Percentiles rank a stretch among this genome's conserved stretches.
These are phyloP conservation scores for Macrotis lagotis DNA, from an alignment of 2,113 vertebrate genomes.

Conservation along the genomic window DNA sequence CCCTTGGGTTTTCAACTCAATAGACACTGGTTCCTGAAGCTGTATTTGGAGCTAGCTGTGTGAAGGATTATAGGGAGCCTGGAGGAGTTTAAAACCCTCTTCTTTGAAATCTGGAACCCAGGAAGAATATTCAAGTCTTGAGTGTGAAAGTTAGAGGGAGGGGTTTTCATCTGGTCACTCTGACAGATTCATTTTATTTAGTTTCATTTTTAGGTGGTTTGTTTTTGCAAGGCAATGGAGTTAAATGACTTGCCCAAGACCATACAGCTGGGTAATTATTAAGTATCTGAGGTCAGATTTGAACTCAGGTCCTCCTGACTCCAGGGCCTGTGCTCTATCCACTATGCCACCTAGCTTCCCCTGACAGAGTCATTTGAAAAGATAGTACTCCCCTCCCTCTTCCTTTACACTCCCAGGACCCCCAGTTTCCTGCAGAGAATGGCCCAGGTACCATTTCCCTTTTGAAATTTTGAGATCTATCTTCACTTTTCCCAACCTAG, in stretches of 20 bases:
- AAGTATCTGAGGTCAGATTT: no score
- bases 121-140: not conserved
- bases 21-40: not conserved
- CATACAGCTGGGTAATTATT: no score
- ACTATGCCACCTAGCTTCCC: no score
- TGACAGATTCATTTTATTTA: no score
- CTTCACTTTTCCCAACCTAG: not conserved
- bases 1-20: not conserved
- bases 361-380: no score
- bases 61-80: not conserved
- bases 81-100: not conserved
- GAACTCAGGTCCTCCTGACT: no score
- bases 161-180: no score
- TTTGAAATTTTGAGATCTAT: not conserved
- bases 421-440: not conserved
- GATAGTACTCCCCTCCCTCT: not conserved
- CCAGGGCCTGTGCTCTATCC: no score
- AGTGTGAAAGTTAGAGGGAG: not conserved
- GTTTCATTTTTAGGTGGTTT: no score
- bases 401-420: not conserved
- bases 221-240: no score
- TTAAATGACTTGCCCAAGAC: no score
- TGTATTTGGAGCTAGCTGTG: not conserved
- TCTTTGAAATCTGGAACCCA: not conserved
- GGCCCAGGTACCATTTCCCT: not conserved